Percentiles rank a stretch among this genome's conserved stretches.
Conservation (phyloP, 2,797 vertebrate genomes). For the Poecile montanus region DNA sequence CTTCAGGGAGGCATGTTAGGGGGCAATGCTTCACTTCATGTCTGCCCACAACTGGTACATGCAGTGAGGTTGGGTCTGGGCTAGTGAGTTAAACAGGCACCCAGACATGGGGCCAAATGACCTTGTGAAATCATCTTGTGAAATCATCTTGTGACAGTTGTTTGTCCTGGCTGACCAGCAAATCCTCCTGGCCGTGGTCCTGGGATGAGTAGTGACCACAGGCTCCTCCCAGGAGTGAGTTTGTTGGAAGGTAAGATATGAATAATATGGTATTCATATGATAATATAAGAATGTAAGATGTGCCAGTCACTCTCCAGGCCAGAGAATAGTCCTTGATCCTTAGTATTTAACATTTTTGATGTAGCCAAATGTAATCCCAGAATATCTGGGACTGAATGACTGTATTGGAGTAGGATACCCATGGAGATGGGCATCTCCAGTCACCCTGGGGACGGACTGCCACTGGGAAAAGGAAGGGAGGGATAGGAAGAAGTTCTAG, state of each 20-base stretch:
- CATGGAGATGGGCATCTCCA: too few species aligned
- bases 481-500: neutral
- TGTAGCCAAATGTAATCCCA: neutral
- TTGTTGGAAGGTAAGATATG: neutral
- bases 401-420: neutral
- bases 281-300: neutral
- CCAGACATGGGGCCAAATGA: neutral
- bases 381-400: neutral
- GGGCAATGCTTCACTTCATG: neutral
- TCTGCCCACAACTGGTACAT: neutral
- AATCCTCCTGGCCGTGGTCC: rapidly evolving
- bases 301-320: neutral
- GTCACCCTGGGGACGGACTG: neutral
- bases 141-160: neutral
- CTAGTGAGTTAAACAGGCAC: neutral
- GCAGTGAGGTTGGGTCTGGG: rapidly evolving
- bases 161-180: neutral
- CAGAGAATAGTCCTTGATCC: neutral
- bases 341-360: neutral
- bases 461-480: neutral
- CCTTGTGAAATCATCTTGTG: neutral
- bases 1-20: neutral
- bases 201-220: rapidly evolving
- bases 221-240: neutral
- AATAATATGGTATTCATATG: neutral